Evolutionary conservation across 2,888 invertebrate genomes (phyloP).

Genomic region (Zaprionus bogoriensis): DNA sequence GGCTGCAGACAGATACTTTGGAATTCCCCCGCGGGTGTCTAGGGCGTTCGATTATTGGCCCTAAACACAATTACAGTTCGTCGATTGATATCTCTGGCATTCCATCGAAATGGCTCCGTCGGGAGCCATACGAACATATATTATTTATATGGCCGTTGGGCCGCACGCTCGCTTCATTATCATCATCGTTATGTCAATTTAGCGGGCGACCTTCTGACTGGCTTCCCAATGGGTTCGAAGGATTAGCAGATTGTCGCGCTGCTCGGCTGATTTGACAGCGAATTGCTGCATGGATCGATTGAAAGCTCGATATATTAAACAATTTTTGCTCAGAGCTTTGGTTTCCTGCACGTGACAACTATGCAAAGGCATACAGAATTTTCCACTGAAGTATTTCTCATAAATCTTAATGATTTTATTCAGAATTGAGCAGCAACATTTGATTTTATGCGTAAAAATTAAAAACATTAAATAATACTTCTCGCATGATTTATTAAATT

Average conservation of each 20-base stretch:
- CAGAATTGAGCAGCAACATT: no score
- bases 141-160: conserved; percentile 30
- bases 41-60: conserved; percentile 30
- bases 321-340: neutral
- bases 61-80: conserved; percentile 34
- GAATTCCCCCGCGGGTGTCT: conserved; percentile 10
- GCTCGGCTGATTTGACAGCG: neutral
- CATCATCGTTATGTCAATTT: conserved; percentile 3
- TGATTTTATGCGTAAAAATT: no score
- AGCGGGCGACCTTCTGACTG: conserved; percentile 3
- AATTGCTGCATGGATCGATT: no score
- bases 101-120: conserved; percentile 25
- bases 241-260: neutral
- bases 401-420: no score
- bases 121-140: conserved; percentile 18
- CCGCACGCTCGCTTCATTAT: conserved; percentile 7
- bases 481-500: no score
- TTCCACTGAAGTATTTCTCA: no score
- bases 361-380: no score
- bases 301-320: neutral
- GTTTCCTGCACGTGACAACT: no score
- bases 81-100: conserved; percentile 41
- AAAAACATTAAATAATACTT: no score
- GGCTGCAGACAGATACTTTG: neutral
- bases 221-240: neutral